These are phyloP conservation scores for Eremophila alpestris DNA, from an alignment of 2,797 vertebrate genomes.

Conservation along the genomic window DNA sequence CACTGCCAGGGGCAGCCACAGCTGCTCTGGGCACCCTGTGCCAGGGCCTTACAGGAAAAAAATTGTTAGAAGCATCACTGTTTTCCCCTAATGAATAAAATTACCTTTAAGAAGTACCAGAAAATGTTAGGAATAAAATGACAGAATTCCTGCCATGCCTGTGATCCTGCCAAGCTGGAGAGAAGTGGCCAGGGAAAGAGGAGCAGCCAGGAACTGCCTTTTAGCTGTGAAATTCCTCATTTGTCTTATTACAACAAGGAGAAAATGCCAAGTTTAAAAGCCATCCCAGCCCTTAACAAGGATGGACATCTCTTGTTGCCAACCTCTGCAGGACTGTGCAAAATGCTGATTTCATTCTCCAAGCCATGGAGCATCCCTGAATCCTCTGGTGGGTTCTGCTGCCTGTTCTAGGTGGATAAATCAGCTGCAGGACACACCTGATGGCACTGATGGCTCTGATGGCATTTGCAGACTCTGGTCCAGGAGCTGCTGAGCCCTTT, in stretches of 20 bases:
- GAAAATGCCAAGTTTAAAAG: background rate
- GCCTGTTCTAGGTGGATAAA: background rate
- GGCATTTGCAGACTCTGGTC: background rate
- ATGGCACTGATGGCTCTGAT: background rate
- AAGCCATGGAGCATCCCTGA: background rate
- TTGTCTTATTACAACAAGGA: background rate
- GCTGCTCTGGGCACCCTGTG: background rate
- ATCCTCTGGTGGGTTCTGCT: background rate
- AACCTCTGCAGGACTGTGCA: background rate
- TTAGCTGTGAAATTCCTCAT: background rate
- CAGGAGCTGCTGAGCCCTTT: background rate
- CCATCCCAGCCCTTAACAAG: background rate
- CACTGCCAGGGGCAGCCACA: background rate
- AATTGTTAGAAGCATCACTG: background rate
- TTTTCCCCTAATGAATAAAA: background rate
- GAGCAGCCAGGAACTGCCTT: background rate
- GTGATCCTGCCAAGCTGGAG: background rate
- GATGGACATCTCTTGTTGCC: fast-evolving
- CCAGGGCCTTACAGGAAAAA: background rate
- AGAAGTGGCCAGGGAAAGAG: background rate
- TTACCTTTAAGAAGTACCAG: background rate
- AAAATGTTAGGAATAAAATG: background rate
- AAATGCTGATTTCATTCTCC: background rate
- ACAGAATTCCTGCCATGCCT: background rate
- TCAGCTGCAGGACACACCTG: background rate